These are phyloP conservation scores for Platalea minor DNA, from an alignment of 2,797 vertebrate species.

Conservation along the genomic window DNA sequence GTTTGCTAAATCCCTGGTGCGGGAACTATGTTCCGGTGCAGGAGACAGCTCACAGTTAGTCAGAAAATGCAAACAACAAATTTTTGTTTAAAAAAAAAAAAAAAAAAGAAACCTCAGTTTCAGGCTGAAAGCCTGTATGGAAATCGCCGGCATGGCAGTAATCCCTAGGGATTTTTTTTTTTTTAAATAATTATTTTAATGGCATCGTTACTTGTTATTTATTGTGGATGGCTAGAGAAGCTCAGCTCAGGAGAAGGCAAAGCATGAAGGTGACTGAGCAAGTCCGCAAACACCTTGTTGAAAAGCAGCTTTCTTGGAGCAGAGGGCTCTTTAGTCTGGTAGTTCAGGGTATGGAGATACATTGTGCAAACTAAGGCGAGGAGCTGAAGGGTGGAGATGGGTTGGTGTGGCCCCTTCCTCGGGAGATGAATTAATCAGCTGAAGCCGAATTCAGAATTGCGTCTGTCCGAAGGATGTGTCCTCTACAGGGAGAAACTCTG, in stretches of 20 bases:
- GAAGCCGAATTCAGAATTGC: neutral
- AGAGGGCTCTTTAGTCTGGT: neutral
- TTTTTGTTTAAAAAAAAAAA: neutral
- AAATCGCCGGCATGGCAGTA: neutral
- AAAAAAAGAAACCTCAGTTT: neutral
- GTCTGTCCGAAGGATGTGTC: neutral
- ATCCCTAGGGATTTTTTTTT: neutral
- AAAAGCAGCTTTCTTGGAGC: neutral
- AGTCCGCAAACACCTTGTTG: neutral
- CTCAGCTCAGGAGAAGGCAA: neutral
- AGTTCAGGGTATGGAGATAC: neutral
- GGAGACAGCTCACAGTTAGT: neutral
- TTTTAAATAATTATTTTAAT: neutral
- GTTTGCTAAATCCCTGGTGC: neutral
- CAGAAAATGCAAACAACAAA: neutral
- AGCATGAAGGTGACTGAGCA: neutral
- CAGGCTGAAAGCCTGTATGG: neutral
- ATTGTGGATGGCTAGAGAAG: neutral
- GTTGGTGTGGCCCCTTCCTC: neutral
- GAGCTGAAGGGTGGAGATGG: neutral
- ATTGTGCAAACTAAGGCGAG: too few relatives aligned
- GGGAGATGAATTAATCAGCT: neutral
- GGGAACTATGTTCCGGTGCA: neutral
- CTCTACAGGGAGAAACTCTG: neutral
- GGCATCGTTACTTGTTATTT: accelerated